A percentile compares a stretch with the other conserved stretches of the same genome.
These are phyloP conservation scores for Brachirus orientalis DNA, from an alignment of 2,113 vertebrate species.

Conservation along the genomic window DNA sequence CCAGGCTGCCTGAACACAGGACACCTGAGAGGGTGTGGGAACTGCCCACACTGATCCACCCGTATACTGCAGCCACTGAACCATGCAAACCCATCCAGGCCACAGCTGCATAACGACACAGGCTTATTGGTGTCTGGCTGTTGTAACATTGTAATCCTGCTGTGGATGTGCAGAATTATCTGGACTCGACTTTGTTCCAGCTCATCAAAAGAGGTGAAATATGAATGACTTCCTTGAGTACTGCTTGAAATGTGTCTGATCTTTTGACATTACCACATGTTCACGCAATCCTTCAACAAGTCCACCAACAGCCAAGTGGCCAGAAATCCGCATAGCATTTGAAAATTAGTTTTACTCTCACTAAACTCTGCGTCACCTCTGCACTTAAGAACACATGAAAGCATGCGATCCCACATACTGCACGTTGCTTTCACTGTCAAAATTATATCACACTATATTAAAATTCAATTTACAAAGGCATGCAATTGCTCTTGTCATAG, in stretches of 20 bases:
- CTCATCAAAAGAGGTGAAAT: slow-evolving; percentile 10
- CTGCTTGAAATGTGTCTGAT: slow-evolving; percentile 5
- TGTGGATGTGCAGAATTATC: slow-evolving; percentile 38
- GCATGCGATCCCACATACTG: slow-evolving; percentile 33
- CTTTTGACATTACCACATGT: slow-evolving; percentile 1
- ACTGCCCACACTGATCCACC: slow-evolving; percentile 68
- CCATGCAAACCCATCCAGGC: slow-evolving; percentile 57
- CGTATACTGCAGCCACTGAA: slow-evolving; percentile 64
- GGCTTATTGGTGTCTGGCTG: slow-evolving; percentile 49
- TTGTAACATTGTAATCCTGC: slow-evolving; percentile 42
- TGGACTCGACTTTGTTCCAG: slow-evolving; percentile 17
- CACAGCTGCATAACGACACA: slow-evolving; percentile 49
- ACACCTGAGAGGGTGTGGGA: slow-evolving; percentile 81
- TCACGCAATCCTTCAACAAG: slow-evolving; percentile 49
- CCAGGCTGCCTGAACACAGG: slow-evolving; percentile 70
- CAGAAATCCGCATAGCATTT: slow-evolving; percentile 31
- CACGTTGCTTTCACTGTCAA: slow-evolving; percentile 52
- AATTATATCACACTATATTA: slow-evolving; percentile 58
- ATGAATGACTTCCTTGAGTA: slow-evolving; percentile 10
- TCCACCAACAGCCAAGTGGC: slow-evolving; percentile 1
- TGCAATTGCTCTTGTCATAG: slow-evolving; percentile 75
- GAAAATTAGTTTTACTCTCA: slow-evolving; percentile 32
- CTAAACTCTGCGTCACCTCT: neutral
- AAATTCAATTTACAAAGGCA: slow-evolving; percentile 64
- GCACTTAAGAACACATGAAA: slow-evolving; percentile 31